These are phyloP conservation scores for Eolophus roseicapilla DNA, from an alignment of 2,113 vertebrate genomes.

Conservation along the genomic window DNA sequence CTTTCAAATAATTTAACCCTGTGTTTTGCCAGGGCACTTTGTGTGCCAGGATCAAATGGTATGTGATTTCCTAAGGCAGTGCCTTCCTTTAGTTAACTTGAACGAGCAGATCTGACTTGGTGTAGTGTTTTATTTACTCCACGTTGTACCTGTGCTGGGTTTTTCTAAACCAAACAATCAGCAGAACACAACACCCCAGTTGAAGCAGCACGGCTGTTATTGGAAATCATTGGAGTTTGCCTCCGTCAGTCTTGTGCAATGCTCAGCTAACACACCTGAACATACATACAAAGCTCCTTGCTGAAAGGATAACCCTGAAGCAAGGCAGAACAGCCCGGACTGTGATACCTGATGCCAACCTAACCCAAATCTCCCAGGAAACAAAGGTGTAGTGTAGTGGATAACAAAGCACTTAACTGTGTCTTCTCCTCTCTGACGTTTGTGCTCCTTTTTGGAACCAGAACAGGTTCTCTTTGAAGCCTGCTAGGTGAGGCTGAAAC, in stretches of 20 bases:
- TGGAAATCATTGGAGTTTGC: slow-evolving; percentile 36
- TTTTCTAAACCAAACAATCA: not conserved
- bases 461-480: not conserved
- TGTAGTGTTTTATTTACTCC: not conserved
- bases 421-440: not conserved
- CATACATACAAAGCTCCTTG: not conserved
- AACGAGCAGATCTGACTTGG: not conserved
- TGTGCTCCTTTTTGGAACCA: not conserved
- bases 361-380: slow-evolving; percentile 41
- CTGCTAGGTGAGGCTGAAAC: not conserved
- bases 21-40: not conserved
- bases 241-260: not conserved
- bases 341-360: slow-evolving; percentile 21
- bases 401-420: slow-evolving; percentile 22
- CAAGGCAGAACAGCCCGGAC: not conserved
- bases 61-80: not conserved
- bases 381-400: slow-evolving; percentile 51
- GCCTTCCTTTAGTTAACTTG: not conserved
- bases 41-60: slow-evolving; percentile 5
- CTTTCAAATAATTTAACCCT: not conserved
- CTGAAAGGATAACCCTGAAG: slow-evolving; percentile 47
- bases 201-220: not conserved
- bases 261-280: slow-evolving; percentile 19
- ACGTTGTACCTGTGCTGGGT: not conserved
- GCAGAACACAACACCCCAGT: slow-evolving; percentile 26